Evolutionary conservation across 2,888 invertebrate genomes (phyloP), one percentile per base, ranked within the genome.

Genomic region (Yponomeuta malinellus): DNA sequence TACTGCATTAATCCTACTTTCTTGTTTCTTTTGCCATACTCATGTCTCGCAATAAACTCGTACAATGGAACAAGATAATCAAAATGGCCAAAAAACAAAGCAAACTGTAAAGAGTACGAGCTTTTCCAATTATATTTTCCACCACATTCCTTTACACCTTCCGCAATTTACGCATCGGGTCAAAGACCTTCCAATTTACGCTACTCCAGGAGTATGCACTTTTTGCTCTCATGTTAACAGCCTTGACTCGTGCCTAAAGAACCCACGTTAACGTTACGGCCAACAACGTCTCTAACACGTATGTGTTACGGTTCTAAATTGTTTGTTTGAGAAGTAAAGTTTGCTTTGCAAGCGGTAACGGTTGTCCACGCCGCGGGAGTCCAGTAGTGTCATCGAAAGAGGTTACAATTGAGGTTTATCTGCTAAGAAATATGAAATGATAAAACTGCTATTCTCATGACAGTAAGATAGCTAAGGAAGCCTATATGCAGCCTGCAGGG

Each of bases 311-410:
- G 10, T 70, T 70, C 64, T 68, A 65, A 43, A 71, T 72, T 67
- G 15, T 15, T 15, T 15, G 52, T 59, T 12, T 8, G 52, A 15
- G 52, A 15, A 59, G 52, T 59, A 15, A 59, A 59, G 52, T 59
- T 59, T 59, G 52, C 52, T 59, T 59, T 59, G 72, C 73, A 74
- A 76, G 48, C 72, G 48, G 75, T 79, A 78, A 79, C 88, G 88
- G 88, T 88, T 87, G 83, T 76, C 81, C 80, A 86, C 86, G 85
- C 86, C 78, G 78, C 77, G 82, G 81, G 77, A 76, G 82, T 83
- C 82, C 84, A 80, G 85, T 87, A 86, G 82, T 81, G 82, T 82
- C 76, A 77, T 83, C 84, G 80, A 59, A 59, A 59, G 52, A 12
- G 5, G 52, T 59, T 59, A 15, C 2, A 43, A 43, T 43, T 43